Percentiles rank a stretch among this genome's conserved stretches.
Evolutionary conservation across 2,113 vertebrate species (phyloP).

Genomic region (Solea senegalensis): DNA sequence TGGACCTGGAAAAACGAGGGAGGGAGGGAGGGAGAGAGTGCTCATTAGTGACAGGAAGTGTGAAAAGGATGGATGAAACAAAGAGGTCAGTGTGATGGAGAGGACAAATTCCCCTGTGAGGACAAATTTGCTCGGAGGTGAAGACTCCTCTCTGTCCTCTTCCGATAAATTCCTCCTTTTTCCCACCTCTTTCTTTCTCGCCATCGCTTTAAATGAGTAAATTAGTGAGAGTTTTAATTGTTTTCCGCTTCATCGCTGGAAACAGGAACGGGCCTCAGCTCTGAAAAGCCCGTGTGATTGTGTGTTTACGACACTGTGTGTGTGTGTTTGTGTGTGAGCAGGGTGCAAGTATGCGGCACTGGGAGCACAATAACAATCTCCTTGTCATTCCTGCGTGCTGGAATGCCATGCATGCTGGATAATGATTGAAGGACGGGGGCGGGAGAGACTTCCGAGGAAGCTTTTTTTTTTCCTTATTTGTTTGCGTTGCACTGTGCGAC

Average conservation of each 20-base stretch:
- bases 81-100: slow-evolving; percentile 57
- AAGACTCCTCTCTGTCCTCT: background rate
- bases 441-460: slow-evolving; percentile 73
- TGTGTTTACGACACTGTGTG: slow-evolving; percentile 14
- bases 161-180: background rate
- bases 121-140: background rate
- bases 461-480: slow-evolving; percentile 78
- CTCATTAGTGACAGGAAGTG: slow-evolving; percentile 45
- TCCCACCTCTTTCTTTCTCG: slow-evolving; percentile 5
- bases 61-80: slow-evolving; percentile 37
- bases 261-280: slow-evolving; percentile 66
- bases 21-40: slow-evolving; percentile 2
- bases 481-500: slow-evolving; percentile 70
- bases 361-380: slow-evolving; percentile 83
- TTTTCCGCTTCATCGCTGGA: slow-evolving; percentile 72
- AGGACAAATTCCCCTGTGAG: slow-evolving; percentile 34
- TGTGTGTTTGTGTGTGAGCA: slow-evolving; percentile 44
- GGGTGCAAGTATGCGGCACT: slow-evolving; percentile 73
- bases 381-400: slow-evolving; percentile 80
- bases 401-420: slow-evolving; percentile 80
- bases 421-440: slow-evolving; percentile 68
- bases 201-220: slow-evolving; percentile 61
- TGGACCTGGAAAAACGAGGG: slow-evolving; percentile 83
- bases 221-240: slow-evolving; percentile 65
- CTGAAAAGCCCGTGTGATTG: slow-evolving; percentile 60